phyloP scores from a whole-genome alignment of 2,113 vertebrate species.

The Syngnathus floridae region DNA sequence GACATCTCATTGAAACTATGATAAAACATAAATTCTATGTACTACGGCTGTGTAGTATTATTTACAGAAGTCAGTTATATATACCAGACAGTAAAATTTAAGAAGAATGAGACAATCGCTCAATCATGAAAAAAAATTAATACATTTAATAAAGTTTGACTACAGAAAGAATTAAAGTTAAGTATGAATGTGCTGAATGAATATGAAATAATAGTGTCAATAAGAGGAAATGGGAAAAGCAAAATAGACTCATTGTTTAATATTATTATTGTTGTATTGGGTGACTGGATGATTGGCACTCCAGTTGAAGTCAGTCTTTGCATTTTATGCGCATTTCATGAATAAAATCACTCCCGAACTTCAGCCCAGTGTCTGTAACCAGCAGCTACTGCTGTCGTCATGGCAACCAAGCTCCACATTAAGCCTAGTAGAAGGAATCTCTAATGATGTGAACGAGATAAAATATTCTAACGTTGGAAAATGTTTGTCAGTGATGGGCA shows the following conservation, averaged over 20 bases:
- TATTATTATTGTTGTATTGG: constrained; percentile 3
- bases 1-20: constrained; percentile 67
- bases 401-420: not conserved
- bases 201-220: constrained; percentile 33
- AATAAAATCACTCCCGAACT: not conserved
- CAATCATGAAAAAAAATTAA: constrained; percentile 52
- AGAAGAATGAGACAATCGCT: constrained; percentile 75
- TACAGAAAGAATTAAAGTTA: constrained; percentile 43
- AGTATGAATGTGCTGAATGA: constrained; percentile 57
- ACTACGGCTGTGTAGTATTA: constrained; percentile 57
- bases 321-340: constrained; percentile 2
- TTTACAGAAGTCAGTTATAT: constrained; percentile 55
- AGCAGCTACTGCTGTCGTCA: not conserved
- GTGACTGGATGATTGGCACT: not conserved
- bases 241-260: constrained; percentile 15
- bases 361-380: not conserved
- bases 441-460: constrained; percentile 56
- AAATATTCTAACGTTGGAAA: constrained; percentile 54
- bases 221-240: constrained; percentile 16
- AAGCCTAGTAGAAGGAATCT: constrained; percentile 32
- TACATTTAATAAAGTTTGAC: constrained; percentile 55
- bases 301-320: constrained; percentile 12
- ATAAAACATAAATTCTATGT: constrained; percentile 61
- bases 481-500: constrained; percentile 52
- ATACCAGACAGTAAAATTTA: constrained; percentile 61